Conservation (phyloP, 2,888 invertebrate genomes). For the Alsophila aescularia region DNA sequence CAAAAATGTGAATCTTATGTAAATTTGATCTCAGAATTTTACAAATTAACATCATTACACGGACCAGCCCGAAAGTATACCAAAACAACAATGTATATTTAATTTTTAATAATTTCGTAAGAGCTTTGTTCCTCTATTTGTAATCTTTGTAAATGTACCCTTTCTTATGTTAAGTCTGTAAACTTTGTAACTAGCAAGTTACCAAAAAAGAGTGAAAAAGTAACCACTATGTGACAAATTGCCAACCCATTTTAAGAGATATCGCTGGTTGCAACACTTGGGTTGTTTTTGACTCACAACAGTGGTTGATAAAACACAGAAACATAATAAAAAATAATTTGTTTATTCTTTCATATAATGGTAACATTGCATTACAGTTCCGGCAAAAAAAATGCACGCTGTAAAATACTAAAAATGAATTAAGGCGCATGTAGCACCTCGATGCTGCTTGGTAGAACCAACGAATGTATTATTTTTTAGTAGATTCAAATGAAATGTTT, state of each 20-base stretch:
- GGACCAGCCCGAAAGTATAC: conserved; percentile 66
- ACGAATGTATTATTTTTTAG: too few species aligned
- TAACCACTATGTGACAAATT: neutral
- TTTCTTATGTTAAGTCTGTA: conserved; percentile 29
- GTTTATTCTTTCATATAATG: neutral
- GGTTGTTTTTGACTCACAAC: too few species aligned
- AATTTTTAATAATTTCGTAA: conserved; percentile 50
- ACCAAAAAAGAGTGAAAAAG: conserved; percentile 13
- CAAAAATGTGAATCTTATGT: conserved; percentile 60
- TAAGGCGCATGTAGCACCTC: too few species aligned
- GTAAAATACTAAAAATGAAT: neutral
- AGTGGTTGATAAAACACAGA: too few species aligned
- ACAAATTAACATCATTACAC: conserved; percentile 52
- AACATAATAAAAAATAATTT: neutral
- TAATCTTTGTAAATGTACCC: conserved; percentile 64
- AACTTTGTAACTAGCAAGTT: conserved; percentile 37
- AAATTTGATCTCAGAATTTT: conserved; percentile 74
- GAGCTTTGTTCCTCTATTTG: conserved; percentile 74
- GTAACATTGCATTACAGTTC: neutral
- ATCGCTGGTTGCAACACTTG: conserved; percentile 1
- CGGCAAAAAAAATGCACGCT: conserved; percentile 4
- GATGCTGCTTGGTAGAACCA: too few species aligned
- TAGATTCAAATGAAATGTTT: too few species aligned
- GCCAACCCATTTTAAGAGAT: neutral
- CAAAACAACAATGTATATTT: conserved; percentile 79